Percentiles rank a stretch among this genome's conserved stretches.
phyloP scores from a whole-genome alignment of 2,113 vertebrate species.

The Macrotus californicus region DNA sequence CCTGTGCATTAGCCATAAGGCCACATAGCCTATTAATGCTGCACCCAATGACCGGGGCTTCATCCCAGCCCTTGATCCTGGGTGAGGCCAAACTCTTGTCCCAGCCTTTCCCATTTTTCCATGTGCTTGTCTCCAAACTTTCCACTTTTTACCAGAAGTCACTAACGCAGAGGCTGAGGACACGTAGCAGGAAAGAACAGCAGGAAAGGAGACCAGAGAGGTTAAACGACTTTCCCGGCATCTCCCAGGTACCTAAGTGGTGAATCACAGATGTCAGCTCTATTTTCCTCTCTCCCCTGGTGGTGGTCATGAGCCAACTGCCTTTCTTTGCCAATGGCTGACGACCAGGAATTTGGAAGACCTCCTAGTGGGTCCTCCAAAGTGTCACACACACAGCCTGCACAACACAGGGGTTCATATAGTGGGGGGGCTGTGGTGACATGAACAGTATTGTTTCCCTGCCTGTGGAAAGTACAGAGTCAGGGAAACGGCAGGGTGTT shows the following conservation, averaged over 20 bases:
- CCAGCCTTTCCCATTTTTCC: not conserved
- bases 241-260: not conserved
- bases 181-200: not conserved
- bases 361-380: not conserved
- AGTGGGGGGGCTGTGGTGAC: not conserved
- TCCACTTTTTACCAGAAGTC: not conserved
- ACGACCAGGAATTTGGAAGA: not conserved
- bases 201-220: not conserved
- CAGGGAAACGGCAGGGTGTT: constrained; percentile 47
- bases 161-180: not conserved
- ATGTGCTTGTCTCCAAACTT: not conserved
- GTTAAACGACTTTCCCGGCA: not conserved
- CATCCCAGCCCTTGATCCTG: not conserved
- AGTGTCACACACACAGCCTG: not conserved
- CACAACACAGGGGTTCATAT: not conserved
- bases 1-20: not conserved
- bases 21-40: not conserved
- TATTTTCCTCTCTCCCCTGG: not conserved
- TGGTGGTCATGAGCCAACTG: not conserved
- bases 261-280: not conserved
- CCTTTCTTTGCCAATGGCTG: not conserved
- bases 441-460: not conserved
- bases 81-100: not conserved
- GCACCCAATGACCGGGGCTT: too few relatives aligned
- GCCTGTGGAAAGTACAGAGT: constrained; percentile 36